Evolutionary conservation across 2,113 vertebrate genomes (phyloP), one percentile per base, ranked within the genome.

Genomic region (Reinhardtius hippoglossoides): DNA sequence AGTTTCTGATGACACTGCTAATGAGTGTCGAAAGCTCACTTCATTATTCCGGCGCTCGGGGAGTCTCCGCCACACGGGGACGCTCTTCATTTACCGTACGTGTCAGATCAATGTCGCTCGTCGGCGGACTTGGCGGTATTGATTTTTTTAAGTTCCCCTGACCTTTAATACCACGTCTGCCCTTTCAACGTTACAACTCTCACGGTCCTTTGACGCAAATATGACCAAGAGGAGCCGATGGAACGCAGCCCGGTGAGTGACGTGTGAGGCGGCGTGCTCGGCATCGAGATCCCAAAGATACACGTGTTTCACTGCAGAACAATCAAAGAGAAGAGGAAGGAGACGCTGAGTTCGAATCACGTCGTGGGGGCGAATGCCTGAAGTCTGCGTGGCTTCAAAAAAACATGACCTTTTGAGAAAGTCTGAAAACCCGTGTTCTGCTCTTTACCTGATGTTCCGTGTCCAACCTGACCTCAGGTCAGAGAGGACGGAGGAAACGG

Each of bases 321-420:
- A 3, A 70, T 68, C 71, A 78, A 66, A 73, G 52, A 23, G 21
- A 59, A 16, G 67, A 65, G 65, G 76, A 72, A 42, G 48, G 5
- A 24, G 12, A 6, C 44, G 44, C n/a, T 9, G 13, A 60, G 27
- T 61, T 74, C 70, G 56, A 73, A 56, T 70, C 68, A 48, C 37
- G 59, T 42, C 8, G 74, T 48, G 44, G 59, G 27, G 65, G 27
- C 76, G 84, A 85, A 85, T 82, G 80, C 69, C 80, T 57, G 46
- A 18, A 24, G 42, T 20, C 68, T 13, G 15, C 3, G 1, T 7
- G 14, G 57, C 9, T 12, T 24, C 3, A 10, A 46, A 10, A 50
- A 64, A 48, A 50, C 5, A 3, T 59, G 68, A 78, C 73, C 61
- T 80, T 74, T 62, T 71, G 5, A 16, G 21, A 58, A 50, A 56